Evolutionary conservation across 2,888 invertebrate genomes (phyloP).

Genomic region (Anaspis maculata): DNA sequence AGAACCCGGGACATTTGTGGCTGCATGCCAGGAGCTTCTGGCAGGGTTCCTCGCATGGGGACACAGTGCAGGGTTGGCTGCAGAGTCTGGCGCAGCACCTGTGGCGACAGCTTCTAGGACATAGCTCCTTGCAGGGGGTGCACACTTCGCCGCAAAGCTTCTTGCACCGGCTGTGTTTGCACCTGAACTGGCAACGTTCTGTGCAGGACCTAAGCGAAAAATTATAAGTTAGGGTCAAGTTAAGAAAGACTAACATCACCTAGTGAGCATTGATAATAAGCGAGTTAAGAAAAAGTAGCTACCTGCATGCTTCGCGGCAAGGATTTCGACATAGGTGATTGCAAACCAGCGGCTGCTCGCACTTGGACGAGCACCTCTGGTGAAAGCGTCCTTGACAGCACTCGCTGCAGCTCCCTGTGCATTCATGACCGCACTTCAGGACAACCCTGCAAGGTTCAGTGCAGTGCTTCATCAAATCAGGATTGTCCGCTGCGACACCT

Average conservation of each 20-base stretch:
- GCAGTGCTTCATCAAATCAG: too few species aligned
- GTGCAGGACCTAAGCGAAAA: too few species aligned
- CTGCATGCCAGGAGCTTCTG: slow-evolving; percentile 42
- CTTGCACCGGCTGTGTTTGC: slow-evolving; percentile 47
- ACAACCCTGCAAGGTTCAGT: slow-evolving; percentile 38
- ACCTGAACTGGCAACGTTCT: slow-evolving; percentile 43
- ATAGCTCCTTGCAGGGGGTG: slow-evolving; percentile 32
- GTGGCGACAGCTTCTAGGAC: slow-evolving; percentile 43
- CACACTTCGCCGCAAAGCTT: slow-evolving; percentile 42
- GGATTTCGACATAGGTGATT: slow-evolving; percentile 53
- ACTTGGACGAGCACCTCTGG: slow-evolving; percentile 47
- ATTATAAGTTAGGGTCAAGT: too few species aligned
- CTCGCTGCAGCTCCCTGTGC: slow-evolving; percentile 47
- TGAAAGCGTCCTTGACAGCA: slow-evolving; percentile 57
- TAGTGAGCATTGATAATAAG: too few species aligned
- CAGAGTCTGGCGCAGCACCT: slow-evolving; percentile 44
- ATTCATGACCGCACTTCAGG: slow-evolving; percentile 47
- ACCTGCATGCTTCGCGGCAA: slow-evolving; percentile 50
- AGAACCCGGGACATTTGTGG: slow-evolving; percentile 61
- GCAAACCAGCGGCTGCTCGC: slow-evolving; percentile 51
- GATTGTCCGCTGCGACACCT: too few species aligned
- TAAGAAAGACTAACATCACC: too few species aligned
- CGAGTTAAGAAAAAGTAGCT: too few species aligned
- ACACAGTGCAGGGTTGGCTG: slow-evolving; percentile 41
- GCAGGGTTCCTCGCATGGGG: slow-evolving; percentile 44